Conservation (phyloP, 2,797 vertebrate genomes). For the Trematomus bernacchii region DNA sequence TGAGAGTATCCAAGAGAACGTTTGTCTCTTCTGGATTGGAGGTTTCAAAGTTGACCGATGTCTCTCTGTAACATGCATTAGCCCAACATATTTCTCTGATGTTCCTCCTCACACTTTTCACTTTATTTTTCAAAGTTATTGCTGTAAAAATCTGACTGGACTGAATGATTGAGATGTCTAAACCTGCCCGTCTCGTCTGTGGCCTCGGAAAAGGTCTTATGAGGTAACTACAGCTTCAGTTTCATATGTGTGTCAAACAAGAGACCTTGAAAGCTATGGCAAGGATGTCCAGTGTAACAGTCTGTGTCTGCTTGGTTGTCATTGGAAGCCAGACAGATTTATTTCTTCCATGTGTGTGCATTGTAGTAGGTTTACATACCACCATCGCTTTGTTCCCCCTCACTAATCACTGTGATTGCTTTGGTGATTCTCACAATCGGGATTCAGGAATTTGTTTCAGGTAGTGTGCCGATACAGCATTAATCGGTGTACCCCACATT, state of each 20-base stretch:
- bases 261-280: slow-evolving; percentile 53
- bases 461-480: slow-evolving; percentile 29
- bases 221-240: slow-evolving; percentile 73
- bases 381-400: slow-evolving; percentile 21
- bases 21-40: slow-evolving; percentile 14
- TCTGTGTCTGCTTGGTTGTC: slow-evolving; percentile 58
- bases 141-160: slow-evolving; percentile 38
- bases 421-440: slow-evolving; percentile 73
- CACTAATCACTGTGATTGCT: slow-evolving; percentile 72
- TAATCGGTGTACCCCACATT: slow-evolving; percentile 37
- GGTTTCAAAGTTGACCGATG: slow-evolving; percentile 4
- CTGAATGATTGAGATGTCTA: slow-evolving; percentile 40
- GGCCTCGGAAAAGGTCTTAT: slow-evolving; percentile 58
- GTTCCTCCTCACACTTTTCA: slow-evolving; percentile 18
- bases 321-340: slow-evolving; percentile 46
- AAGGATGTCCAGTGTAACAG: slow-evolving; percentile 69
- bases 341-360: slow-evolving; percentile 5
- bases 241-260: slow-evolving; percentile 27
- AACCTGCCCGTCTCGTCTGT: slow-evolving; percentile 35
- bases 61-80: slow-evolving; percentile 44
- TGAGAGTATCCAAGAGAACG: slow-evolving; percentile 5
- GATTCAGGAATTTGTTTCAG: slow-evolving; percentile 52
- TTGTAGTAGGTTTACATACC: slow-evolving; percentile 7
- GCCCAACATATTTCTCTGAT: slow-evolving; percentile 3
- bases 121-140: slow-evolving; percentile 58